Percentiles rank a stretch among this genome's conserved stretches.
phyloP scores from a whole-genome alignment of 1,140 invertebrate species.

The Tetragonula clypearis region DNA sequence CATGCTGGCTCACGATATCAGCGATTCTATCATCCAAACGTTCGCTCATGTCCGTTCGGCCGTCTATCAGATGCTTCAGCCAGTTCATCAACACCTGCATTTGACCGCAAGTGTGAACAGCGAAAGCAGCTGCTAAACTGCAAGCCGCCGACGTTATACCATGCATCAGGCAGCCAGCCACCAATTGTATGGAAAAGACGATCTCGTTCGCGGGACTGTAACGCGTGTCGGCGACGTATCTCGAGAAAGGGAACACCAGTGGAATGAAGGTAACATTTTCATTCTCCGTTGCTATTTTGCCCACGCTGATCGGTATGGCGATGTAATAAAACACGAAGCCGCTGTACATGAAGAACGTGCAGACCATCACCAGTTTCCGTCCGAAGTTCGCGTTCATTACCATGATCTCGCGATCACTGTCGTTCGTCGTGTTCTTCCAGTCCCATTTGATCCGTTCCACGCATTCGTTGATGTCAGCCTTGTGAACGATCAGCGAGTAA shows the following conservation, averaged over 20 bases:
- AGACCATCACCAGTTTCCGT: constrained; percentile 31
- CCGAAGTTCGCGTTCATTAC: constrained; percentile 44
- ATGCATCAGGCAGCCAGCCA: constrained; percentile 58
- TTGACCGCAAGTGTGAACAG: constrained; percentile 70
- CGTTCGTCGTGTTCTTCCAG: constrained; percentile 60
- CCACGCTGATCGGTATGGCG: constrained; percentile 33
- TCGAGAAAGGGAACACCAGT: constrained; percentile 64
- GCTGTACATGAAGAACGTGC: constrained; percentile 45
- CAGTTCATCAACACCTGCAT: constrained; percentile 65
- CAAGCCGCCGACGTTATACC: constrained; percentile 57
- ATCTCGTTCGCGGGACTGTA: constrained; percentile 61
- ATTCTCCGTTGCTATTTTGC: not conserved
- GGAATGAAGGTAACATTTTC: constrained; percentile 49
- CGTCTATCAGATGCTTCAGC: constrained; percentile 52
- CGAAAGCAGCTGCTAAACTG: constrained; percentile 66
- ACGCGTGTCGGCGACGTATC: constrained; percentile 51
- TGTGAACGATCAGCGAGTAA: constrained; percentile 56
- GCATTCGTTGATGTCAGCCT: constrained; percentile 64
- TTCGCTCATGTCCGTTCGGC: constrained; percentile 19
- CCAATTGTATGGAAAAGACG: constrained; percentile 56
- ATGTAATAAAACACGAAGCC: constrained; percentile 53
- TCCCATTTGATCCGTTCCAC: constrained; percentile 67
- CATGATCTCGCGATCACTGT: constrained; percentile 45
- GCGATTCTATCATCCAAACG: constrained; percentile 60
- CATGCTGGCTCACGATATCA: constrained; percentile 68